phyloP scores from a whole-genome alignment of 2,797 vertebrate genomes.

The Propithecus deckenii region DNA sequence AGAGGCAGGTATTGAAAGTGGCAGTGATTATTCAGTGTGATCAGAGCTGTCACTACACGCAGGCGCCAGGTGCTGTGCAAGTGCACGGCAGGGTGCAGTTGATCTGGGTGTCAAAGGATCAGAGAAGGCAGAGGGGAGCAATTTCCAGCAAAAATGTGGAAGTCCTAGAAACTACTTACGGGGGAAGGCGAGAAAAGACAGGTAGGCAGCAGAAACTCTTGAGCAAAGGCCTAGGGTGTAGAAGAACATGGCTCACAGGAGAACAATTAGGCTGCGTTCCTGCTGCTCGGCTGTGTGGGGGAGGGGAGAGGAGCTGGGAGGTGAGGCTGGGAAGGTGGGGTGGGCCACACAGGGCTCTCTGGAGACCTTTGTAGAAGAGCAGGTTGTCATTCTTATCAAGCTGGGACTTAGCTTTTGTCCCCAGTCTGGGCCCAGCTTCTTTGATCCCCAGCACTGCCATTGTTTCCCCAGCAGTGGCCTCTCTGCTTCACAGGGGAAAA shows the following conservation, averaged over 20 bases:
- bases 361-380: not conserved
- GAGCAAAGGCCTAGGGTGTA: not conserved
- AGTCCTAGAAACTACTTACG: not conserved
- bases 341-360: not conserved
- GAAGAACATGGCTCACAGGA: not conserved
- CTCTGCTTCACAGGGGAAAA: conserved; percentile 53
- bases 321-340: not conserved
- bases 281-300: too few species aligned
- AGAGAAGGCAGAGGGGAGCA: not conserved
- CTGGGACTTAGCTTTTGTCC: conserved; percentile 66
- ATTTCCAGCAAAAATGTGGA: not conserved
- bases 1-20: not conserved
- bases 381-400: conserved; percentile 24
- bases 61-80: not conserved
- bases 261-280: not conserved
- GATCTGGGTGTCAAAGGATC: not conserved
- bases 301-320: not conserved
- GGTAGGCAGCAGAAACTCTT: not conserved
- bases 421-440: conserved; percentile 38
- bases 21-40: not conserved
- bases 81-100: not conserved
- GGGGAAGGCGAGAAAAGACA: not conserved
- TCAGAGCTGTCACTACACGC: not conserved
- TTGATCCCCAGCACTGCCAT: conserved; percentile 70
- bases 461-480: conserved; percentile 60